Conservation (phyloP, 35 echinoderm and acorn worm species). For the Amphiura filiformis region DNA sequence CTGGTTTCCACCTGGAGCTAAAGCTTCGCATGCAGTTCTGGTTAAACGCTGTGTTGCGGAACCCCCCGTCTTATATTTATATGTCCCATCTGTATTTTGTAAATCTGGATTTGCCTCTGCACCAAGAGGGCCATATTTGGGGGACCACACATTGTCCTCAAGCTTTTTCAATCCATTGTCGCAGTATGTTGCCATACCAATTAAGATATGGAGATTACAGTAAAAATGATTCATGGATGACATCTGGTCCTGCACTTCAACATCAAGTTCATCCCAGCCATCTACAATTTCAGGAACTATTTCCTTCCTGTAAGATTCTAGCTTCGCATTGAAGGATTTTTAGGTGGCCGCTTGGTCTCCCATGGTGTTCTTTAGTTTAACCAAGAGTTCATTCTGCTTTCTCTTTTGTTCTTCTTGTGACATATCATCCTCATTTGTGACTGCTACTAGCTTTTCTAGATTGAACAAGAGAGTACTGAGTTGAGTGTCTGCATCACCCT, state of each 20-base stretch:
- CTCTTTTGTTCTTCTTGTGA: not conserved
- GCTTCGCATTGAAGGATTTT: slow-evolving; percentile 25
- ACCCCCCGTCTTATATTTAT: slow-evolving; percentile 5
- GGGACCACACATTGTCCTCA: not conserved
- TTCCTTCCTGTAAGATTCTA: slow-evolving; percentile 3
- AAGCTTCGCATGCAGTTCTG: slow-evolving; percentile 24
- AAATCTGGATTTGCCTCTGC: not conserved
- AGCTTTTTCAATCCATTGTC: slow-evolving; percentile 17
- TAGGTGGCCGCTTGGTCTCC: slow-evolving; percentile 38
- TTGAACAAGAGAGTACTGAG: slow-evolving; percentile 8
- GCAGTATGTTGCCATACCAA: slow-evolving; percentile 38
- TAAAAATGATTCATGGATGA: slow-evolving; percentile 32
- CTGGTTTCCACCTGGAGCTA: slow-evolving; percentile 36
- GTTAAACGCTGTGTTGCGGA: slow-evolving; percentile 18
- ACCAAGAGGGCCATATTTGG: not conserved
- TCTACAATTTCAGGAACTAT: slow-evolving; percentile 13
- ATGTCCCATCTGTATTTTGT: slow-evolving; percentile 9
- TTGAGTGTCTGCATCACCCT: slow-evolving; percentile 29
- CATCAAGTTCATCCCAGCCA: slow-evolving; percentile 1
- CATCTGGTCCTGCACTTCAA: not conserved
- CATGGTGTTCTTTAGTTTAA: slow-evolving; percentile 30
- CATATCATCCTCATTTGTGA: not conserved
- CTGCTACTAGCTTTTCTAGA: slow-evolving; percentile 18
- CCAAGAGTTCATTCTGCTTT: not conserved
- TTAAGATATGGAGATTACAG: slow-evolving; percentile 27